Conservation (phyloP, 2,888 invertebrate genomes). For the Idaea dimidiata region DNA sequence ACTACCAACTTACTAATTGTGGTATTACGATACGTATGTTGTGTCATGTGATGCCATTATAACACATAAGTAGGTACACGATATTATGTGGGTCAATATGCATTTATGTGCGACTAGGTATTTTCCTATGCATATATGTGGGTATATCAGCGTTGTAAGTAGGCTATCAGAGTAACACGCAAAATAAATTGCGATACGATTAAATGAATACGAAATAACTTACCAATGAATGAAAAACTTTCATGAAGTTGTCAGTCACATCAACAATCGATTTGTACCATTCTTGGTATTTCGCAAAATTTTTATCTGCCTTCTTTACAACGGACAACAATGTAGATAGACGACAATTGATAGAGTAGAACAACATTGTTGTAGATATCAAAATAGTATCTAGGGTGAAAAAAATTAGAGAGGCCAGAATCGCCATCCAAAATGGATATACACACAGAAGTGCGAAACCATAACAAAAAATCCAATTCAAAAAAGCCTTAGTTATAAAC, state of each 20-base stretch:
- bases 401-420: not conserved
- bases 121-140: no score
- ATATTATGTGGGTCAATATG: no score
- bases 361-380: not conserved
- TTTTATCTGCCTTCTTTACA: not conserved
- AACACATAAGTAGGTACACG: no score
- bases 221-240: not conserved
- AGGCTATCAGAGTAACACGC: no score
- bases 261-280: slow-evolving; percentile 1
- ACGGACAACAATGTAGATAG: not conserved
- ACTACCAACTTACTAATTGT: no score
- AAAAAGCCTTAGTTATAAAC: not conserved
- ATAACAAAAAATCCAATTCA: not conserved
- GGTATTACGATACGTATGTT: no score
- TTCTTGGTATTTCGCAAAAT: not conserved
- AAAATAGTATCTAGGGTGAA: not conserved
- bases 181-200: no score
- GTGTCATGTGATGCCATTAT: no score
- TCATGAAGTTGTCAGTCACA: not conserved
- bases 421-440: not conserved
- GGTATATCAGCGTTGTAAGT: no score
- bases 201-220: not conserved
- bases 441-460: not conserved
- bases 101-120: no score
- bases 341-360: not conserved